Evolutionary conservation across 1,140 invertebrate genomes (phyloP).

Genomic region (Aphelinus atriplicis): DNA sequence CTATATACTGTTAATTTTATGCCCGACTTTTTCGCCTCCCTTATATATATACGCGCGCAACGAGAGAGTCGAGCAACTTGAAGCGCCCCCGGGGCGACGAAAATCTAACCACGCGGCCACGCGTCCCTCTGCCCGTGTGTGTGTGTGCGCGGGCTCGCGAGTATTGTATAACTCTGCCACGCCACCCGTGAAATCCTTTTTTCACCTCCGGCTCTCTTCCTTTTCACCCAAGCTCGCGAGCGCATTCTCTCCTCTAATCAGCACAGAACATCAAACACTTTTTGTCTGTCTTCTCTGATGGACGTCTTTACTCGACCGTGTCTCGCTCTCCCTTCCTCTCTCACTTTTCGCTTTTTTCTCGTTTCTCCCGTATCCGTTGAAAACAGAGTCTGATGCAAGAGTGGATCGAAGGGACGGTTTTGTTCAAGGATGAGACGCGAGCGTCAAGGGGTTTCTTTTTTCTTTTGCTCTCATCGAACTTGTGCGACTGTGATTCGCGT

Average conservation of each 20-base stretch:
- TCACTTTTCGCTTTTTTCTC: neutral
- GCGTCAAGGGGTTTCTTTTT: too few species aligned
- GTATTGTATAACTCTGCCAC: neutral
- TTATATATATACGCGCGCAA: neutral
- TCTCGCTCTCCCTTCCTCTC: neutral
- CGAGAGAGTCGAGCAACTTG: neutral
- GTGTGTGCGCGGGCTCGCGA: neutral
- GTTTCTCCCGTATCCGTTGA: too few species aligned
- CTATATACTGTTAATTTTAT: slow-evolving; percentile 59
- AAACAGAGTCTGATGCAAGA: too few species aligned
- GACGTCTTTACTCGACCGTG: neutral
- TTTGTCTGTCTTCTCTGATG: neutral
- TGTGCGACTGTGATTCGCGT: too few species aligned
- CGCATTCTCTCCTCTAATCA: neutral
- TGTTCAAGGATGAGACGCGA: too few species aligned
- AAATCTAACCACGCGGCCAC: slow-evolving; percentile 19
- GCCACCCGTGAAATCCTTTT: slow-evolving; percentile 18
- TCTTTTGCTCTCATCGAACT: too few species aligned
- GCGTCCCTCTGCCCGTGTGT: neutral
- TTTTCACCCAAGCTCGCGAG: neutral
- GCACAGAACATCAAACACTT: slow-evolving; percentile 22
- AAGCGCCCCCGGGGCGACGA: neutral
- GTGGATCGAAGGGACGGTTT: too few species aligned
- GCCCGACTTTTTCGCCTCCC: slow-evolving; percentile 49
- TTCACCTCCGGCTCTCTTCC: slow-evolving; percentile 41